These are phyloP conservation scores for Potorous gilbertii DNA, from an alignment of 2,797 vertebrate species.

Conservation along the genomic window DNA sequence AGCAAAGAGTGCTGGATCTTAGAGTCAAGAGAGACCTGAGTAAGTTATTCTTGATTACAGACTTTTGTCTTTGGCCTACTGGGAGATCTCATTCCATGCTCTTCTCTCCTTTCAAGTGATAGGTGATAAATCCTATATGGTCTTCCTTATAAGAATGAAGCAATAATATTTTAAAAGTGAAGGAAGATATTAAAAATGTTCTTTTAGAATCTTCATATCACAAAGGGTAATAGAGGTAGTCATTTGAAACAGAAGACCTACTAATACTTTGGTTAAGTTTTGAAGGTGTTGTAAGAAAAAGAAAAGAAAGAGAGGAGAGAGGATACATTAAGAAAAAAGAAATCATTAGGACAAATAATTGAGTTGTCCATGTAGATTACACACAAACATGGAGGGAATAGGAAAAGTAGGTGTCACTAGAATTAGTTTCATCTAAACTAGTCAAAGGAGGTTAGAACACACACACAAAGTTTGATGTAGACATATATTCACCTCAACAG, in stretches of 20 bases:
- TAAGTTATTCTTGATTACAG: neutral
- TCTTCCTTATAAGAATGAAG: neutral
- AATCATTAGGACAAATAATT: neutral
- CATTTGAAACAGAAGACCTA: neutral
- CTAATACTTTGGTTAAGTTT: neutral
- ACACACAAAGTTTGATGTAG: too few species aligned
- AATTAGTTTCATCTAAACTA: too few species aligned
- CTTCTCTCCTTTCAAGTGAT: neutral
- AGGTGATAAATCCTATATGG: neutral
- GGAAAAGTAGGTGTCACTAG: too few species aligned
- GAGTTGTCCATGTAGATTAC: neutral
- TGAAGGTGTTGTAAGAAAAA: neutral
- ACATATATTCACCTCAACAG: too few species aligned
- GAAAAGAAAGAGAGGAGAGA: slow-evolving; percentile 7
- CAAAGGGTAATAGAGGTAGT: neutral
- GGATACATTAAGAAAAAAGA: neutral
- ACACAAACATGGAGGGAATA: too few species aligned
- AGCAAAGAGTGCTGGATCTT: neutral
- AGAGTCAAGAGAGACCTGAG: neutral
- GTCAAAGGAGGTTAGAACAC: too few species aligned
- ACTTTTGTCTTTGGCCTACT: neutral
- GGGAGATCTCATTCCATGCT: neutral
- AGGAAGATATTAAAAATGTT: neutral
- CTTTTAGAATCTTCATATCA: neutral
- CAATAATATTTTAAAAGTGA: neutral